These are phyloP conservation scores for Harmothoe impar DNA, from an alignment of 2,888 invertebrate species.

Conservation along the genomic window DNA sequence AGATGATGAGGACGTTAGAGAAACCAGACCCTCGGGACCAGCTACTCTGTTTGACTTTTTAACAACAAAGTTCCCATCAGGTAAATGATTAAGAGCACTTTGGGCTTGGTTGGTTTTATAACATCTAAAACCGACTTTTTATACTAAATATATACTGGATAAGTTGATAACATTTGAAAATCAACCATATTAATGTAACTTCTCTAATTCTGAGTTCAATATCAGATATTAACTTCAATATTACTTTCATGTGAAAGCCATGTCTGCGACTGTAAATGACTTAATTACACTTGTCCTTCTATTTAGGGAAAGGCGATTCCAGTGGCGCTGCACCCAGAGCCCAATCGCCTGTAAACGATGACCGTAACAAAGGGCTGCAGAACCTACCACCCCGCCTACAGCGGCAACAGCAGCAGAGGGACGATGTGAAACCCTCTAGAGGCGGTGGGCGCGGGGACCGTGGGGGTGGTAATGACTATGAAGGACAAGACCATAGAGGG, in stretches of 20 bases:
- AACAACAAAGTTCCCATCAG: conserved; percentile 77
- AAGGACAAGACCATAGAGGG: not conserved
- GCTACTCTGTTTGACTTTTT: conserved; percentile 83
- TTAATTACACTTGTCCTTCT: not conserved
- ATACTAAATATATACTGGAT: too few relatives aligned
- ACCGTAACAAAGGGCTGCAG: conserved; percentile 34
- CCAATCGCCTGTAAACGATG: not conserved
- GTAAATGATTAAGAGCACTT: not conserved
- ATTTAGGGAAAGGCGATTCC: conserved; percentile 15
- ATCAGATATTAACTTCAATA: too few relatives aligned
- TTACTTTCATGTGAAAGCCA: too few relatives aligned
- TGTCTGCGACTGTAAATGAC: too few relatives aligned
- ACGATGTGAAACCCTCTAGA: not conserved
- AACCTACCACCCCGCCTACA: conserved; percentile 65
- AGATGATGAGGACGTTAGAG: conserved; percentile 74
- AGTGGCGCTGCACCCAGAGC: not conserved
- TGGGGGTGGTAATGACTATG: conserved; percentile 38
- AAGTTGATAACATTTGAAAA: too few relatives aligned
- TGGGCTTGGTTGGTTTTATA: too few relatives aligned
- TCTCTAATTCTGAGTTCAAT: too few relatives aligned
- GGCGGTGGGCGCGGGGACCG: conserved; percentile 32
- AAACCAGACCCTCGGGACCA: conserved; percentile 80
- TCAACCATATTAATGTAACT: too few relatives aligned
- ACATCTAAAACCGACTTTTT: too few relatives aligned
- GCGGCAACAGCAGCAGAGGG: conserved; percentile 60